A percentile compares a stretch with the other conserved stretches of the same genome.
phyloP scores from a whole-genome alignment of 2,888 invertebrate species.

The Erynnis tages region DNA sequence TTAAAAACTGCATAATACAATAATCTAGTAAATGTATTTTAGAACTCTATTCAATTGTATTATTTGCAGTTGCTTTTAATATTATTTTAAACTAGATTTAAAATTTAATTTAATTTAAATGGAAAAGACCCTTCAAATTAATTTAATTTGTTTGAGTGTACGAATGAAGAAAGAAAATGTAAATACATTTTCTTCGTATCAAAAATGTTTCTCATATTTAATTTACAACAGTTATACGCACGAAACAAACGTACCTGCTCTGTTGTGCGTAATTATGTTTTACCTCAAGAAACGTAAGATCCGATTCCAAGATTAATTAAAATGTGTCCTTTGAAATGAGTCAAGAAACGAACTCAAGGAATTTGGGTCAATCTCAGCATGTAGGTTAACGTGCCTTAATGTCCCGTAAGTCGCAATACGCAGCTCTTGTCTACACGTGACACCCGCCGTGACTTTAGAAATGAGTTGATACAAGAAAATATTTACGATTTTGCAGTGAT shows the following conservation, averaged over 20 bases:
- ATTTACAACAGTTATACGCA: background rate
- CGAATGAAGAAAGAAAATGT: no score
- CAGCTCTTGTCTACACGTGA: constrained; percentile 10
- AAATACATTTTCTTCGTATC: no score
- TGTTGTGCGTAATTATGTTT: background rate
- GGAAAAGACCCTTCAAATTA: no score
- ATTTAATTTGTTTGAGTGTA: no score
- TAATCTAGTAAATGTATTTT: no score
- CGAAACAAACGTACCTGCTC: background rate
- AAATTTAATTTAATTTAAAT: no score
- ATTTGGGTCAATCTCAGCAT: constrained; percentile 20
- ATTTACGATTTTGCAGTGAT: background rate
- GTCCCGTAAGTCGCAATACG: constrained; percentile 15
- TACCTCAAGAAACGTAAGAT: constrained; percentile 3
- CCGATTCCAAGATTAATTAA: constrained; percentile 11
- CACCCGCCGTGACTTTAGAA: constrained; percentile 3
- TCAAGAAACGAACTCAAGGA: constrained; percentile 13
- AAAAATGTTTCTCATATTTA: no score
- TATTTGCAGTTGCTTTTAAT: no score
- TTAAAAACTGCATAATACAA: no score
- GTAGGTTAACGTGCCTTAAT: constrained; percentile 14
- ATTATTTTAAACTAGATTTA: no score
- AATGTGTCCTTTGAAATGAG: constrained; percentile 20
- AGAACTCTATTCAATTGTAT: no score
- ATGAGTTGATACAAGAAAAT: background rate